Evolutionary conservation across 2,113 vertebrate species (phyloP).

Genomic region (Parus major): DNA sequence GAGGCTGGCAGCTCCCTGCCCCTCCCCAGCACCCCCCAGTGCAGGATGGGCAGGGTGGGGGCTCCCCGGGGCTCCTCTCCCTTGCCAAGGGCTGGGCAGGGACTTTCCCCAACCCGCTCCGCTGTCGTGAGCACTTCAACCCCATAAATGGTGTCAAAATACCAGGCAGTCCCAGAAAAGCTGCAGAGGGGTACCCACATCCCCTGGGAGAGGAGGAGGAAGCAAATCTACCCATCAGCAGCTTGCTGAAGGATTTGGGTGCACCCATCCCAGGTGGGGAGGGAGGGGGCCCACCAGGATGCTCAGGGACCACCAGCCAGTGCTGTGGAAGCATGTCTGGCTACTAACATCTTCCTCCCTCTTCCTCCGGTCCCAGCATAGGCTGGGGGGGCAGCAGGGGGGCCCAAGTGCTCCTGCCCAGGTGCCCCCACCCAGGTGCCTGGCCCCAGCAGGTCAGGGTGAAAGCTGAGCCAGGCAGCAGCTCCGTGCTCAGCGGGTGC

Average conservation of each 20-base stretch:
- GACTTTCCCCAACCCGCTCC: conserved; percentile 11
- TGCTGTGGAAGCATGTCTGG: not conserved
- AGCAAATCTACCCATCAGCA: not conserved
- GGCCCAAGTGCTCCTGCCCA: not conserved
- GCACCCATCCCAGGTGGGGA: not conserved
- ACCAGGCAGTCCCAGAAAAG: not conserved
- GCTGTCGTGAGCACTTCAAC: not conserved
- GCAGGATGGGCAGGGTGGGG: not conserved
- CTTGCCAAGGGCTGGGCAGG: conserved; percentile 40
- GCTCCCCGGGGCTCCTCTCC: not conserved
- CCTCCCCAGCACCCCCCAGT: not conserved
- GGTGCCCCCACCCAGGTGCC: not conserved
- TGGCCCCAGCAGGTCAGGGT: accelerated
- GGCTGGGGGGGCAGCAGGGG: not conserved
- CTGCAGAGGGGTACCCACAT: not conserved
- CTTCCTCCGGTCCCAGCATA: not conserved
- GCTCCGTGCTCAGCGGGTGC: not conserved
- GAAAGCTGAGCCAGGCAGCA: conserved; percentile 41
- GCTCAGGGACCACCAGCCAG: not conserved
- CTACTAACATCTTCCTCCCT: not conserved
- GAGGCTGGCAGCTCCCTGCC: not conserved
- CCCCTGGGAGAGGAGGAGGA: not conserved
- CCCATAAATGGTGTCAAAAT: conserved; percentile 60
- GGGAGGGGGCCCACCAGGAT: not conserved
- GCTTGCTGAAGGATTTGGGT: not conserved